Percentiles rank a stretch among this genome's conserved stretches.
phyloP scores from a whole-genome alignment of 2,797 vertebrate genomes.

The Characodon lateralis region DNA sequence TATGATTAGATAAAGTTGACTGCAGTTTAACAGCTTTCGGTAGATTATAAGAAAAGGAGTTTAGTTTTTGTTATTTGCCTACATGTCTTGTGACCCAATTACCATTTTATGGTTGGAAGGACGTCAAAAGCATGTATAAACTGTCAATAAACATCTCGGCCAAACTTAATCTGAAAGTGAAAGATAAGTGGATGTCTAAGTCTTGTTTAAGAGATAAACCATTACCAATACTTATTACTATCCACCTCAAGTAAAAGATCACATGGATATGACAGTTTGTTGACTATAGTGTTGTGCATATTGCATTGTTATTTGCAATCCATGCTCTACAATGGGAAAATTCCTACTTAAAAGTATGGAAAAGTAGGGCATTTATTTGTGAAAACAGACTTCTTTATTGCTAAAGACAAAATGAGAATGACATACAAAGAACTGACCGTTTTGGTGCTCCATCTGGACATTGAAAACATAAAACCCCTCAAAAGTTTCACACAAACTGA shows the following conservation, averaged over 20 bases:
- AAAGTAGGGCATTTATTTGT: too few species aligned
- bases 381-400: too few species aligned
- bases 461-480: background rate
- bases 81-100: background rate
- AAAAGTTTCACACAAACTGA: background rate
- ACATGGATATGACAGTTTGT: background rate
- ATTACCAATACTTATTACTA: too few species aligned
- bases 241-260: too few species aligned
- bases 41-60: constrained; percentile 42
- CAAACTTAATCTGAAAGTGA: background rate
- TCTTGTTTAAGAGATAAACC: background rate
- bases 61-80: background rate
- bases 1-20: constrained; percentile 40
- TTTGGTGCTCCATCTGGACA: background rate
- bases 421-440: background rate
- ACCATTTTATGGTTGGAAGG: background rate
- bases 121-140: background rate
- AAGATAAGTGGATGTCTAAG: background rate
- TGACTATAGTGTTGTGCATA: background rate
- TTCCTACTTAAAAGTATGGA: too few species aligned
- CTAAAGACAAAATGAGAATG: background rate
- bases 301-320: background rate
- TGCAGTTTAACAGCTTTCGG: constrained; percentile 30
- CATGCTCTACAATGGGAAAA: background rate
- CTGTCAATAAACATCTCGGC: background rate